These are phyloP conservation scores for Hemichromis elongatus DNA, from an alignment of 2,113 vertebrate species.

Conservation along the genomic window DNA sequence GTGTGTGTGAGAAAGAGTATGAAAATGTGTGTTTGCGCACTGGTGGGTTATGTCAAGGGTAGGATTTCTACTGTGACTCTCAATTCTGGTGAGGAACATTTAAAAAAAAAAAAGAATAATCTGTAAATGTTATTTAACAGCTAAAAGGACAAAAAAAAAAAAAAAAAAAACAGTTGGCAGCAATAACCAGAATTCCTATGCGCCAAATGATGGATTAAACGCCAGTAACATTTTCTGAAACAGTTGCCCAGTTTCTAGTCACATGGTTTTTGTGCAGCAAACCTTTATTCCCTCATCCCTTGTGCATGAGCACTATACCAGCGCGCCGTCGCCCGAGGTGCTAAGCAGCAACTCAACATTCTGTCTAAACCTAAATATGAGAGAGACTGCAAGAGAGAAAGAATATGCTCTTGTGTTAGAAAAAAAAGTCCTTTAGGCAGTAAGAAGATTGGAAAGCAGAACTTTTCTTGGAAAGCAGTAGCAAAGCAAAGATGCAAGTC, in stretches of 20 bases:
- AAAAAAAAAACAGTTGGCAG: background rate
- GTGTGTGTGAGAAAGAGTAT: background rate
- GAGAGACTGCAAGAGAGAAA: background rate
- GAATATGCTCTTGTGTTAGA: constrained; percentile 18
- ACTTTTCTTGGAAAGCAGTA: constrained; percentile 48
- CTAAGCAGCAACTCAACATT: constrained; percentile 16
- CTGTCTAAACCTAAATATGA: constrained; percentile 21
- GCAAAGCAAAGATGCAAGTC: background rate
- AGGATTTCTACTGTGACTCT: background rate
- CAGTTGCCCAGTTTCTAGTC: background rate
- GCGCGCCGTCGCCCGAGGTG: constrained; percentile 35
- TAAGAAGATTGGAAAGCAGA: constrained; percentile 2
- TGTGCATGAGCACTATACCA: background rate
- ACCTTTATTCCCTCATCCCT: background rate
- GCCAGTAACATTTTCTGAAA: background rate
- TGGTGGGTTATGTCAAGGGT: background rate
- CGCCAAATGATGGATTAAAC: background rate
- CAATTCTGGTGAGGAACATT: background rate
- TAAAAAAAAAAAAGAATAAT: background rate
- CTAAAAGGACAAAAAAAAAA: background rate
- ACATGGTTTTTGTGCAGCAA: background rate
- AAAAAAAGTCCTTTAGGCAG: constrained; percentile 32
- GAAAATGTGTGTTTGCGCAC: background rate
- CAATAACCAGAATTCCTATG: background rate
- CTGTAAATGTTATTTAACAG: background rate